Base-by-base conservation (phyloP, 2,888 invertebrate genomes). In the Cetonia aurata region DNA sequence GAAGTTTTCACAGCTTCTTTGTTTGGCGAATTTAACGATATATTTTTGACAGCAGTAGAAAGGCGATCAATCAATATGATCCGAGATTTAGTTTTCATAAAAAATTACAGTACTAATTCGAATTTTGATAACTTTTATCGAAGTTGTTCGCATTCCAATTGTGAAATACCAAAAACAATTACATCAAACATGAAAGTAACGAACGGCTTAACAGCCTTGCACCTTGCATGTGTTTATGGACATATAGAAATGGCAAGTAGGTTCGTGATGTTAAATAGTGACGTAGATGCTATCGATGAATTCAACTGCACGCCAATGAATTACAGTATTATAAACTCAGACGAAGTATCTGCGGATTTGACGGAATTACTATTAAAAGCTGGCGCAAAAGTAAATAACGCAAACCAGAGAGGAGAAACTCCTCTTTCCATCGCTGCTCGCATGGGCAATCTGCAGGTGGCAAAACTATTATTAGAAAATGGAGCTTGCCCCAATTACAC, bases 231-330 rank as follows among this genome's bases (percentile, higher is more conserved):
- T 17, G 15, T 41, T 1, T 57, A 57, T 12, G 17, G 41, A 6
- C 41, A 42, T 41, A 10, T 41, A 10, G 15, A 42, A 3, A 4
- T n/a, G 37, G 57, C 41, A 57, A 57, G 1, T 15, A 13, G 13
- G 9, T 41, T 17, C n/a, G 8, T 57, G 9, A 8, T 9, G 6
- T 17, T 15, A 6, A 41, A 17, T 3, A 33, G 41, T 10, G 42
- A 57, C 17, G 1, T 42, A 6, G 13, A 57, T 57, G 57, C 41
- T 15, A 1, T 12, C 10, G 57, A 57, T 15, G 19, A 41, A 9
- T 57, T 57, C 10, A 19, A 17, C 6, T 41, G 41, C 12, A 57
- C 41, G 9, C 57, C 57, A 12, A 42, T 57, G 9, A 12, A 57
- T 42, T 57, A 57, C 19, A 19, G 41, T 17, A 19, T 57, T 10